Evolutionary conservation across 2,888 invertebrate species (phyloP).

Genomic region (Drosophila quinaria): DNA sequence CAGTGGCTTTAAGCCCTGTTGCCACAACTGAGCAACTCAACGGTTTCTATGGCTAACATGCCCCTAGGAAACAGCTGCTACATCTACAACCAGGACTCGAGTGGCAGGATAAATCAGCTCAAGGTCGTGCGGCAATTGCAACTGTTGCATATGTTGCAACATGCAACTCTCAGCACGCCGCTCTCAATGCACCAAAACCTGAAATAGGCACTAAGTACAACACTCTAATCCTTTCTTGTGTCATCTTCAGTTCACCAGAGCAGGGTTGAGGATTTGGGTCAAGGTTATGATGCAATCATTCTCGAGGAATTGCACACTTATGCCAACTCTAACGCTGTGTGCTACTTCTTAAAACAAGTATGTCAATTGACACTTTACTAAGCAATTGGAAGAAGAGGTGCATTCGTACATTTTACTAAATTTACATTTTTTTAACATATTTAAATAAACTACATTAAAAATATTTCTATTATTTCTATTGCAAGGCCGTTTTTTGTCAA

Average conservation of each 20-base stretch:
- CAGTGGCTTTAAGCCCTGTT: conserved; percentile 5
- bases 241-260: conserved; percentile 15
- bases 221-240: conserved; percentile 38
- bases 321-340: conserved; percentile 9
- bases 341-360: conserved; percentile 29
- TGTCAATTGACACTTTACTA: conserved; percentile 49
- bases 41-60: conserved; percentile 14
- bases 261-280: conserved; percentile 63
- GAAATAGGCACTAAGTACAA: conserved; percentile 43
- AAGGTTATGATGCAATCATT: conserved; percentile 58
- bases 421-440: too few relatives aligned
- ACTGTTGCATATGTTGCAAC: conserved; percentile 68
- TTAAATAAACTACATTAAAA: background rate
- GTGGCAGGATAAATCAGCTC: conserved; percentile 49
- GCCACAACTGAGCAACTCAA: conserved; percentile 34
- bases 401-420: too few relatives aligned
- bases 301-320: conserved; percentile 7
- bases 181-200: conserved; percentile 37
- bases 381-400: too few relatives aligned
- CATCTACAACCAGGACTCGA: conserved; percentile 32
- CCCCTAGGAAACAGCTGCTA: conserved; percentile 24
- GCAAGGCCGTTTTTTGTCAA: too few relatives aligned
- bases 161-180: conserved; percentile 60
- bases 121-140: conserved; percentile 62
- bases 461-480: background rate